Percentiles rank a stretch among this genome's conserved stretches.
phyloP scores from a whole-genome alignment of 2,113 vertebrate genomes.

The Brevimyrus niger region DNA sequence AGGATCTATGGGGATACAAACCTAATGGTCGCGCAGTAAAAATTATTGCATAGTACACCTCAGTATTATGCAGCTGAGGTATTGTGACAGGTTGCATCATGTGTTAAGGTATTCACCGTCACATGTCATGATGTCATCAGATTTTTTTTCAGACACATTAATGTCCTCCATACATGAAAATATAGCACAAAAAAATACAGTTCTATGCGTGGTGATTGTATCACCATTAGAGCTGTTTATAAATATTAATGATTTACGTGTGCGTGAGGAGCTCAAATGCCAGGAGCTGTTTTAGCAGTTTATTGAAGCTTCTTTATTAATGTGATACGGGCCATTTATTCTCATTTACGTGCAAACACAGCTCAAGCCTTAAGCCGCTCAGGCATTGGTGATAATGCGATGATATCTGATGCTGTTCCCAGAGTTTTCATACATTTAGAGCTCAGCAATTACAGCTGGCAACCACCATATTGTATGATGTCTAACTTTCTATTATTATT shows the following conservation, averaged over 20 bases:
- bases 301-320: slow-evolving; percentile 2
- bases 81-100: neutral
- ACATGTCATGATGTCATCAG: neutral
- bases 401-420: neutral
- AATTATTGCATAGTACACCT: neutral
- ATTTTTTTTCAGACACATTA: neutral
- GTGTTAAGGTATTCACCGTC: neutral
- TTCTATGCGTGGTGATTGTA: neutral
- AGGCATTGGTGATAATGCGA: neutral
- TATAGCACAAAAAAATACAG: neutral
- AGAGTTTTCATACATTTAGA: neutral
- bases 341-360: neutral
- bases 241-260: slow-evolving; percentile 1
- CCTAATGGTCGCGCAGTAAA: neutral
- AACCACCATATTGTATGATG: neutral
- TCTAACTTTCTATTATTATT: neutral
- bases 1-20: neutral
- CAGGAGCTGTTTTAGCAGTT: neutral
- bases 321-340: neutral
- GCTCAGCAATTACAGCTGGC: neutral
- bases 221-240: neutral
- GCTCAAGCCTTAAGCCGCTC: neutral
- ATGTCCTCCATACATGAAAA: neutral
- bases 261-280: neutral
- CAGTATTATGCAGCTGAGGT: neutral